Conservation (phyloP, 2,797 vertebrate species). For the Diceros bicornis region DNA sequence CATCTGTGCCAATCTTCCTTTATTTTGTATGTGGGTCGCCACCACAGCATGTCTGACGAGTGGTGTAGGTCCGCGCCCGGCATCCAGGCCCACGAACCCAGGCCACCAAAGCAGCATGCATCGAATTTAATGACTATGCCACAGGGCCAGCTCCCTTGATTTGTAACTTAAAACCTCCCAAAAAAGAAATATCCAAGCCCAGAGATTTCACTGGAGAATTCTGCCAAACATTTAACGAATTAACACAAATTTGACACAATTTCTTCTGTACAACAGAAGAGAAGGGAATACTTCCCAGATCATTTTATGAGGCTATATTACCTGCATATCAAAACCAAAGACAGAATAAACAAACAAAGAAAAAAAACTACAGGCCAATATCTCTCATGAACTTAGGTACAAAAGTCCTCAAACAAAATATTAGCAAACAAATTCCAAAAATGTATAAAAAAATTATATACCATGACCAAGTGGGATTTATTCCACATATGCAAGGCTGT, state of each 20-base stretch:
- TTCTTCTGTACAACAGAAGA: conserved; percentile 43
- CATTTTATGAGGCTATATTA: conserved; percentile 12
- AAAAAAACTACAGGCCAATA: background rate
- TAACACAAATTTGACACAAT: background rate
- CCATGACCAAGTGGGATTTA: background rate
- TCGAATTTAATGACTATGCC: too few species aligned
- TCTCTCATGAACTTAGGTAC: background rate
- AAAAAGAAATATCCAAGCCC: background rate
- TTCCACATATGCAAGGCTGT: background rate
- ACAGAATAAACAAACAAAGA: background rate
- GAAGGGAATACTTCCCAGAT: background rate
- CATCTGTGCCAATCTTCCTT: too few species aligned
- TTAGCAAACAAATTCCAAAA: background rate
- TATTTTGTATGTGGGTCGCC: too few species aligned
- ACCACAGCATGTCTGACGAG: too few species aligned
- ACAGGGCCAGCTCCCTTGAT: background rate
- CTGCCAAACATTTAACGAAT: conserved; percentile 1
- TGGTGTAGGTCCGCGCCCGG: too few species aligned
- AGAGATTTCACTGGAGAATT: conserved; percentile 45
- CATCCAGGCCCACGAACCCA: too few species aligned
- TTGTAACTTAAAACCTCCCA: conserved; percentile 40
- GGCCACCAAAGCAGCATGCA: too few species aligned
- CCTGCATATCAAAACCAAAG: background rate
- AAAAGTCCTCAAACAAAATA: conserved; percentile 32
- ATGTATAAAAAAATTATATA: conserved; percentile 17